Evolutionary conservation across 2,888 invertebrate genomes (phyloP), one percentile per base, ranked within the genome.

Genomic region (Odiellus spinosus): DNA sequence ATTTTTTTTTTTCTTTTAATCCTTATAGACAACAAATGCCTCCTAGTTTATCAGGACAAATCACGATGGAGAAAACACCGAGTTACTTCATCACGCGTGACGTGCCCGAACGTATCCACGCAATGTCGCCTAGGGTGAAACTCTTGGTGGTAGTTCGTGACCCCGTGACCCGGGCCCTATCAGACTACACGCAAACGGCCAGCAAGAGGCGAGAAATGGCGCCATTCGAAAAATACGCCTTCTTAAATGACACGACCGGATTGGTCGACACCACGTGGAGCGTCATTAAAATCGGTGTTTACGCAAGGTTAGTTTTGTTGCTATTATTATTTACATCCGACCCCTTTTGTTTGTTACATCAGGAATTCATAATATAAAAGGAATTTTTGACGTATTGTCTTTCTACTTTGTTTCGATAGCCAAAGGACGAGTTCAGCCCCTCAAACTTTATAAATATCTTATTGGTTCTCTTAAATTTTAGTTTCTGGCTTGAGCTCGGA

Each of bases 61-160:
- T 88, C 47, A 87, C 88, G 8, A 83, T 91, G 76, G 90, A 91
- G 65, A 91, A 91, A 65, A 86, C 90, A 0, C 90, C 90, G 0
- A 83, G 84, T 42, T 91, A 91, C 63, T 90, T 88, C 72, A 81
- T 90, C 50, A 87, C 85, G 2, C 73, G 77, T 54, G 82, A 83
- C 50, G 87, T 82, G 3, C 86, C 90, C 0, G 73, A 75, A 52
- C 71, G 87, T 38, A 79, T 90, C 11, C 77, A 78, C 59, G 76
- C 78, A 51, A 86, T 88, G 87, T 83, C 85, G 61, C 78, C 81
- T 1, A 73, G 77, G 40, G 79, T 81, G 44, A 85, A 82, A 62
- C 68, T 91, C 32, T 69, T 91, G 38, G 78, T 87, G 1, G 88
- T 90, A 1, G 85, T 90, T 5, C 70, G 90, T 33, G 86, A 91